Base-by-base conservation (phyloP, 2,113 vertebrate species). In the Orthonyx spaldingii region DNA sequence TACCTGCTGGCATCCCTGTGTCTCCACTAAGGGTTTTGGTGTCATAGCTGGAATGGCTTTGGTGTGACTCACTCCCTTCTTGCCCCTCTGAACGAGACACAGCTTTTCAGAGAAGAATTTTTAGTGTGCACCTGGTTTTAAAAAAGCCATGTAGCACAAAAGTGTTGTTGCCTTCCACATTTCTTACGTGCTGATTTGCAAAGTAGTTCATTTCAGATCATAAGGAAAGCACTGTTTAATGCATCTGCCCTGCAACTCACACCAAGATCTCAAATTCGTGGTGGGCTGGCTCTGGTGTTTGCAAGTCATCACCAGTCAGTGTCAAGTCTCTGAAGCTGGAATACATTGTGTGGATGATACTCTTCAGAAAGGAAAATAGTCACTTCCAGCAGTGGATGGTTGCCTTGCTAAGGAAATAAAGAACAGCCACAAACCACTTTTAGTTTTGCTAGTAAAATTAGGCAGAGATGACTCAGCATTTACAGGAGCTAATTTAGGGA, bases 311-410 rank as follows among this genome's bases (percentile, higher is more conserved):
- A 49, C 64, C 33, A 13, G 52, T 53, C 33, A 35, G 55, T 18
- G 35, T 77, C 60, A 52, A 71, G 44, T 27, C 75, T 86, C 82
- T 74, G 78, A 50, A 77, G 66, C 61, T 94, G 89, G 52, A 74
- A 15, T n/a, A 7, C 1, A 1, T 61, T 0, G 0, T 28, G 26
- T 64, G 20, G 28, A 10, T 7, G 21, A 33, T 83, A 18, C 35
- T 41, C 47, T 65, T 75, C 59, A 65, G 50, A 69, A 81, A 47
- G 47, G 63, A 84, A 84, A 72, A 72, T 0, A 70, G 60, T 63
- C 57, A 16, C 35, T 94, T 94, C 35, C 83, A 90, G 83, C 42
- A 80, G 42, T 61, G 83, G 28, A 33, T 65, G 55, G 50, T 79
- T 88, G 55, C 66, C 56, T 75, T 80, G 50, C 66, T 84, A 69